Percentiles rank a stretch among this genome's conserved stretches.
These are phyloP conservation scores for Leptinotarsa rubiginosa DNA, from an alignment of 2,888 invertebrate genomes.

Conservation along the genomic window DNA sequence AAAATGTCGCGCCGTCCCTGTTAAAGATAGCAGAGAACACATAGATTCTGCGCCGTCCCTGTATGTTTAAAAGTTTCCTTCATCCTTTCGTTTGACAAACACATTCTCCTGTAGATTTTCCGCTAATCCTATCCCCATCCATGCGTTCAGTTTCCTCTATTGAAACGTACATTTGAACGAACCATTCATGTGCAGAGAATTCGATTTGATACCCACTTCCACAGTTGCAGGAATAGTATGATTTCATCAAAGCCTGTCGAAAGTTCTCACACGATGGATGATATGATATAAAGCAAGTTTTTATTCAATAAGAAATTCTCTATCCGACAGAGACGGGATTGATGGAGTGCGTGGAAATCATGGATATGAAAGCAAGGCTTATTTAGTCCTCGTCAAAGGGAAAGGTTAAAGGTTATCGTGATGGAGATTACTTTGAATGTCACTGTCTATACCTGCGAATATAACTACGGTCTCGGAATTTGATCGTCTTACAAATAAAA, in stretches of 20 bases:
- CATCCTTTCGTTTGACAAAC: neutral
- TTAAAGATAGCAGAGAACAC: no score
- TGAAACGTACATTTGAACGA: slow-evolving; percentile 3
- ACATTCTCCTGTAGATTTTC: neutral
- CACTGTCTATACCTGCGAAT: no score
- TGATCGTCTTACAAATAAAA: slow-evolving; percentile 4
- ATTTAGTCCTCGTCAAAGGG: neutral
- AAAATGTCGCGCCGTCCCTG: no score
- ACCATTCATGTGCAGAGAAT: slow-evolving; percentile 15
- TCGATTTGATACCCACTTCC: slow-evolving; percentile 12
- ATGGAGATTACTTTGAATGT: neutral
- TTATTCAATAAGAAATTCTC: slow-evolving; percentile 3
- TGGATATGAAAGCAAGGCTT: neutral
- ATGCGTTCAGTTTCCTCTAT: slow-evolving; percentile 9
- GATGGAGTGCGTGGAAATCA: neutral
- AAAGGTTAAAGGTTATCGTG: neutral
- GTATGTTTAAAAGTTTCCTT: neutral
- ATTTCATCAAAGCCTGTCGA: slow-evolving; percentile 8
- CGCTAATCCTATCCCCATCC: neutral
- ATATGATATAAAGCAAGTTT: slow-evolving; percentile 2
- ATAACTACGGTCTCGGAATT: neutral
- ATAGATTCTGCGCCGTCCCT: no score
- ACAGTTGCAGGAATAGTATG: neutral
- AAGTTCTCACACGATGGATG: neutral
- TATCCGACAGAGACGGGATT: neutral